These are phyloP conservation scores for Novumbra hubbsi DNA, from an alignment of 2,797 vertebrate genomes.

Conservation along the genomic window DNA sequence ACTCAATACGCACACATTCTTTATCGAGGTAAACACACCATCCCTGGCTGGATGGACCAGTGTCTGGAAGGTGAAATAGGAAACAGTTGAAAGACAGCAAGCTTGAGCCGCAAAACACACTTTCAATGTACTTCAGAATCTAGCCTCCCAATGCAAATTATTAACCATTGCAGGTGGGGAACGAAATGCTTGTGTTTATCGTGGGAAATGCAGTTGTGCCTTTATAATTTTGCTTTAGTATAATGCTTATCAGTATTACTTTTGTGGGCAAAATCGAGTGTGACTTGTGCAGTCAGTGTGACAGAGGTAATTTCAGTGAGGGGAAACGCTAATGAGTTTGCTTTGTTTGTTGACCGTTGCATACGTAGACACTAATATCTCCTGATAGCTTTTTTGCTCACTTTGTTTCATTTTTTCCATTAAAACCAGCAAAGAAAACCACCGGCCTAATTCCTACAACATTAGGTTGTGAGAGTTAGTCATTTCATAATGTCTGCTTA, in stretches of 20 bases:
- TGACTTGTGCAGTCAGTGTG: conserved; percentile 28
- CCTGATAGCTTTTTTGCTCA: not conserved
- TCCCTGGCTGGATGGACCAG: not conserved
- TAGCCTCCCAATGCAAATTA: not conserved
- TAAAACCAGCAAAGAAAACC: not conserved
- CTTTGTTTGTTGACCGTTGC: conserved; percentile 17
- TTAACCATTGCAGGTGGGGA: not conserved
- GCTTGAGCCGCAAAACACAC: not conserved
- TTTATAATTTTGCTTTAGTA: conserved; percentile 9
- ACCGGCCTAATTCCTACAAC: not conserved
- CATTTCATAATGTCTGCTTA: not conserved
- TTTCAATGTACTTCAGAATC: conserved; percentile 12
- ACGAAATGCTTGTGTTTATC: not conserved
- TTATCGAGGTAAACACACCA: conserved; percentile 4
- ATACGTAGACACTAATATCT: not conserved
- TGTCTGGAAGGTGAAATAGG: conserved; percentile 3
- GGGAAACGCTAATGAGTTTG: conserved; percentile 14
- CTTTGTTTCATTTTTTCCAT: not conserved
- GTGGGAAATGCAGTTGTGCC: not conserved
- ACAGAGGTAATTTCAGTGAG: conserved; percentile 16
- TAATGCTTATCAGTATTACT: conserved; percentile 2
- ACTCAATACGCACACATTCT: conserved; percentile 18
- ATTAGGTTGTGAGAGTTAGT: not conserved
- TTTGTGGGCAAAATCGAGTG: not conserved
- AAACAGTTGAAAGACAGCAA: not conserved